Conservation (phyloP, 2,797 vertebrate genomes). For the Chelon labrosus region DNA sequence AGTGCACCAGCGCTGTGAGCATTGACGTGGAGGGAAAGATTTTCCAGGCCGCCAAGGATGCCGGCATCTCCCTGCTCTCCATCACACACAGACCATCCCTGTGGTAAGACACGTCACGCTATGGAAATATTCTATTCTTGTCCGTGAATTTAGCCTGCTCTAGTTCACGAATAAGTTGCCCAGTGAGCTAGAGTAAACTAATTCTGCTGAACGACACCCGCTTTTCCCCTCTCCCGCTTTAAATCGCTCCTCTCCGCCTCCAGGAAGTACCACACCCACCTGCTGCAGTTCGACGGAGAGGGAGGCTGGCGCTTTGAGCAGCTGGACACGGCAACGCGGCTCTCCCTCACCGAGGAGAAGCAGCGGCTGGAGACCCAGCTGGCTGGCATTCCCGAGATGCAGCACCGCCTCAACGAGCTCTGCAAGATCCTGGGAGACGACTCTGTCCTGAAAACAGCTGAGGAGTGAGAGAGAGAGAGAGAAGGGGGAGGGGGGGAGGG, state of each 20-base stretch:
- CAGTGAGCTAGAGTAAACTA: too few species aligned
- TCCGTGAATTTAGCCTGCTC: too few species aligned
- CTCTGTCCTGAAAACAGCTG: conserved; percentile 93
- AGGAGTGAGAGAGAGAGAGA: conserved; percentile 56
- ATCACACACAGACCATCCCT: conserved; percentile 98
- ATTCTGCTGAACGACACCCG: too few species aligned
- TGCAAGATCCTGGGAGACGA: conserved; percentile 98
- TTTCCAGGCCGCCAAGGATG: conserved; percentile 95
- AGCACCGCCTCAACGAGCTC: conserved; percentile 95
- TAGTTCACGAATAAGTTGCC: too few species aligned
- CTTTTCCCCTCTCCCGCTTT: too few species aligned
- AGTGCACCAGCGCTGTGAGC: conserved; percentile 98
- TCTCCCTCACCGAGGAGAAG: conserved; percentile 96
- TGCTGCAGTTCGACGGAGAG: conserved; percentile 98
- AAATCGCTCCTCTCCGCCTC: not conserved
- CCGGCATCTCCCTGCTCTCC: conserved; percentile 95
- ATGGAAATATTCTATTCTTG: not conserved
- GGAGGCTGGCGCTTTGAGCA: conserved; percentile 98
- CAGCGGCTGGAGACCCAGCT: conserved; percentile 96
- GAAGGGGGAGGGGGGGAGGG: not conserved
- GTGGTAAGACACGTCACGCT: conserved; percentile 87
- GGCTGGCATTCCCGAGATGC: conserved; percentile 97
- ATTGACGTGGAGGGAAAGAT: conserved; percentile 99
- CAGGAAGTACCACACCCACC: conserved; percentile 99
- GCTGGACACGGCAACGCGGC: conserved; percentile 94